Base-by-base conservation (phyloP, 2,797 vertebrate species). In the Cygnus olor region DNA sequence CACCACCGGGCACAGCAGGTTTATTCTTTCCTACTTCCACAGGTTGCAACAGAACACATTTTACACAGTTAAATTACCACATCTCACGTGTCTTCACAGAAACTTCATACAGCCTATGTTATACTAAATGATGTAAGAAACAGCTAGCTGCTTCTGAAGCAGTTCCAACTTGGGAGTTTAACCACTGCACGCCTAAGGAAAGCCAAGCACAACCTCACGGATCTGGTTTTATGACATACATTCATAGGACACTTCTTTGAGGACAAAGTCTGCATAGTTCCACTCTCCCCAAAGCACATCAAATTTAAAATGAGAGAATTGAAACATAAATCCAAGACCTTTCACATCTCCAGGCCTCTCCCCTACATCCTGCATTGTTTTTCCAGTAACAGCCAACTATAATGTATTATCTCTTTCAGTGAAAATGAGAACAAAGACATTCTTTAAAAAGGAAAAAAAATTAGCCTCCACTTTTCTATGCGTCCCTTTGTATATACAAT, bases 271-370 rank as follows among this genome's bases (percentile, higher is more conserved):
- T 65, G 0, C 14, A 73, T 17, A 38, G 5, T 45, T 70, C 18
- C 16, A 16, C 51, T 80, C 36, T 79, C 20, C 10, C 12, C 25
- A 71, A 12, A 73, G 72, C 1, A 4, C 2, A 28, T 11, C 28
- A 38, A 40, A 56, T 40, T 57, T 61, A 36, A 14, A 77, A 10
- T 34, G 6, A 51, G n/a, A 89, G 7, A 90, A 82, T 20, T 77
- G 32, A 81, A 93, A 80, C 14, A 81, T 34, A 93, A 94, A 90
- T 64, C 25, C 54, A 80, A 84, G n/a, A 84, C 66, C 34, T n/a
- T 94, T 18, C 61, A 80, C 6, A 3, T 66, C 34, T 80, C 54
- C 84, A 49, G 30, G 38, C 53, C 65, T 84, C 53, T 73, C 56
- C 47, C 53, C n/a, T 36, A 47, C n/a, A 83, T 38, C 40, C 57